Evolutionary conservation across 2,113 vertebrate species (phyloP).

Genomic region (Chaetops frenatus): DNA sequence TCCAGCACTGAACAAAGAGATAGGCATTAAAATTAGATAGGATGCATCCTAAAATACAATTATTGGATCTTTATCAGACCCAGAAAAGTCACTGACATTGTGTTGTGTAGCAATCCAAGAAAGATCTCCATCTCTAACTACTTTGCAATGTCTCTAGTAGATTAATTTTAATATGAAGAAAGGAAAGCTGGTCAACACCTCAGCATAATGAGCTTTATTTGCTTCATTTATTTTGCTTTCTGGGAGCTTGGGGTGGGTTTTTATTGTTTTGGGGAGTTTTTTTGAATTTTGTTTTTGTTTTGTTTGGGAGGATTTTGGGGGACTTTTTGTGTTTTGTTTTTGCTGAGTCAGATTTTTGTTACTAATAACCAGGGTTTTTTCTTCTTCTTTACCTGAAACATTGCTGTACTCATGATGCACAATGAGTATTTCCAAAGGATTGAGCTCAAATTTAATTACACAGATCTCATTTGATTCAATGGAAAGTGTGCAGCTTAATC

Average conservation of each 20-base stretch:
- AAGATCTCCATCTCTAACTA: not conserved
- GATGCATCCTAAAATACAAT: not conserved
- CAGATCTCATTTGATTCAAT: not conserved
- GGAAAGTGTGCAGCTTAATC: constrained; percentile 23
- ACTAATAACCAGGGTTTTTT: not conserved
- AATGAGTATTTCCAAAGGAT: not conserved
- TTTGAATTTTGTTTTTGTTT: not conserved
- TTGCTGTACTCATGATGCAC: not conserved
- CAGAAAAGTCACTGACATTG: not conserved
- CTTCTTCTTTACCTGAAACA: not conserved
- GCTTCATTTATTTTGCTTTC: too few relatives aligned
- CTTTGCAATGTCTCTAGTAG: not conserved
- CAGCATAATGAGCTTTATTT: not conserved
- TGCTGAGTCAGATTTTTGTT: not conserved
- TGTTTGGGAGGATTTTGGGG: not conserved
- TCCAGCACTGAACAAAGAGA: not conserved
- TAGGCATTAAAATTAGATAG: not conserved
- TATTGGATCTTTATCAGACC: not conserved
- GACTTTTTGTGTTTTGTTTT: not conserved
- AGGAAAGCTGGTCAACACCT: not conserved
- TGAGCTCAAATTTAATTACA: not conserved
- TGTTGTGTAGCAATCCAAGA: not conserved
- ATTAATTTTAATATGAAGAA: not conserved
- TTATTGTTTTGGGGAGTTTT: not conserved
- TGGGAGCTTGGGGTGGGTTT: not conserved